A percentile compares a stretch with the other conserved stretches of the same genome.
phyloP scores from a whole-genome alignment of 2,797 vertebrate species.

The Labroides dimidiatus region DNA sequence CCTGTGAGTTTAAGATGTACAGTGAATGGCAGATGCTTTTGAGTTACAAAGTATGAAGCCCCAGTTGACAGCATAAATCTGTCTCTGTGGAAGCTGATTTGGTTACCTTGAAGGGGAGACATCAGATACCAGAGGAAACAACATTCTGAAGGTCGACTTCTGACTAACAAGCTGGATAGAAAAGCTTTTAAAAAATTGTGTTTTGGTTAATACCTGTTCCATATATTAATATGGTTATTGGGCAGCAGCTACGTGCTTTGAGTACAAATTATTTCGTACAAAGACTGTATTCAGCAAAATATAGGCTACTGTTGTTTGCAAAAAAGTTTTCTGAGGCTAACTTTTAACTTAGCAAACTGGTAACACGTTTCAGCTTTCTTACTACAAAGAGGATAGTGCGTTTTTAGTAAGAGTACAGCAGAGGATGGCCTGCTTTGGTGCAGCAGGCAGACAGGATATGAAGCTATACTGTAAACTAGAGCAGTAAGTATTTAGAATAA shows the following conservation, averaged over 20 bases:
- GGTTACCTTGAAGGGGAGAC: constrained; percentile 11
- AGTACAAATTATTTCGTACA: constrained; percentile 41
- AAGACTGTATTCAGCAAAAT: constrained; percentile 52
- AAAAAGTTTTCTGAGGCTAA: constrained; percentile 34
- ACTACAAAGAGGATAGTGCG: constrained; percentile 10
- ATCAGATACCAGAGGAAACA: constrained; percentile 20
- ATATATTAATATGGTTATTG: constrained; percentile 31
- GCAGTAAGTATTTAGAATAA: constrained; percentile 30
- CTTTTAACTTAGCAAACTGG: constrained; percentile 24
- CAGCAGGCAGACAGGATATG: constrained; percentile 33
- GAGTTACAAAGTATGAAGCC: constrained; percentile 20
- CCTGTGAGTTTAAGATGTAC: constrained; percentile 11
- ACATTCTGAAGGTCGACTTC: constrained; percentile 11
- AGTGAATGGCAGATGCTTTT: constrained; percentile 21
- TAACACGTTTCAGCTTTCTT: constrained; percentile 9
- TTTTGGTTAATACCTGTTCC: constrained; percentile 24
- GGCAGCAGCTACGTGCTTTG: constrained; percentile 32
- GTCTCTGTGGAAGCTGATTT: constrained; percentile 6
- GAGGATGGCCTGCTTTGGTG: constrained; percentile 23
- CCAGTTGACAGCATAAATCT: constrained; percentile 20
- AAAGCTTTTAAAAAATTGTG: constrained; percentile 53
- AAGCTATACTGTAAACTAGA: constrained; percentile 36
- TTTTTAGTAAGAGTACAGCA: constrained; percentile 33
- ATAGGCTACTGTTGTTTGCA: constrained; percentile 42
- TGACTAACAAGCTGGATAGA: constrained; percentile 31